Conservation (phyloP, 2,888 invertebrate species). For the Meandrusa payeni region DNA sequence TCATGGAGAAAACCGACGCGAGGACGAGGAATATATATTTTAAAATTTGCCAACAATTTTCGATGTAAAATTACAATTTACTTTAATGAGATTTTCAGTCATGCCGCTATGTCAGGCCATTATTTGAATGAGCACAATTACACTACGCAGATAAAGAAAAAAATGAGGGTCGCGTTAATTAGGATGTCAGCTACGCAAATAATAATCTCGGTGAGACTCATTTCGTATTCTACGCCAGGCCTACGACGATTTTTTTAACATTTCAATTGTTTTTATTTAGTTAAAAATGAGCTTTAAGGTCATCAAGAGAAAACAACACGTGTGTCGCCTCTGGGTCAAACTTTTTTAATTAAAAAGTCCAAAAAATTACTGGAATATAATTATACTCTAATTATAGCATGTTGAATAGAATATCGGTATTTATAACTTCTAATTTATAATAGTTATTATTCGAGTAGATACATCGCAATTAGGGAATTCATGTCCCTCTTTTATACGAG, state of each 20-base stretch:
- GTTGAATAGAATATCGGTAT: too few species aligned
- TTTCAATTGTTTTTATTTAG: constrained; percentile 33
- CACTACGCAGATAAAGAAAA: constrained; percentile 52
- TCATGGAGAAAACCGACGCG: too few species aligned
- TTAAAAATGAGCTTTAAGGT: neutral
- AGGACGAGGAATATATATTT: too few species aligned
- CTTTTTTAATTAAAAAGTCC: too few species aligned
- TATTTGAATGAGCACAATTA: constrained; percentile 51
- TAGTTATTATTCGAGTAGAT: too few species aligned
- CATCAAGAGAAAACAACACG: too few species aligned
- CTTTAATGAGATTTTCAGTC: constrained; percentile 12
- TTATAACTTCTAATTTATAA: too few species aligned
- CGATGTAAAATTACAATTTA: constrained; percentile 8
- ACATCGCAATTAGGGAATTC: too few species aligned
- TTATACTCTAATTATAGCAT: too few species aligned
- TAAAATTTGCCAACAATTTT: constrained; percentile 11
- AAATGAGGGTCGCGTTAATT: constrained; percentile 67
- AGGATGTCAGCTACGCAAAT: constrained; percentile 73
- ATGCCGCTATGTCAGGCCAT: constrained; percentile 26
- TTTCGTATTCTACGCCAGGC: constrained; percentile 63
- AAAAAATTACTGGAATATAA: too few species aligned
- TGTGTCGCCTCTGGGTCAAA: too few species aligned
- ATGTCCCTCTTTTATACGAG: too few species aligned
- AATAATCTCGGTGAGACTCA: constrained; percentile 67
- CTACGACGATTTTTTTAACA: constrained; percentile 56